Conservation (phyloP, 2,888 invertebrate species). For the Trissoscelio sp. region DNA sequence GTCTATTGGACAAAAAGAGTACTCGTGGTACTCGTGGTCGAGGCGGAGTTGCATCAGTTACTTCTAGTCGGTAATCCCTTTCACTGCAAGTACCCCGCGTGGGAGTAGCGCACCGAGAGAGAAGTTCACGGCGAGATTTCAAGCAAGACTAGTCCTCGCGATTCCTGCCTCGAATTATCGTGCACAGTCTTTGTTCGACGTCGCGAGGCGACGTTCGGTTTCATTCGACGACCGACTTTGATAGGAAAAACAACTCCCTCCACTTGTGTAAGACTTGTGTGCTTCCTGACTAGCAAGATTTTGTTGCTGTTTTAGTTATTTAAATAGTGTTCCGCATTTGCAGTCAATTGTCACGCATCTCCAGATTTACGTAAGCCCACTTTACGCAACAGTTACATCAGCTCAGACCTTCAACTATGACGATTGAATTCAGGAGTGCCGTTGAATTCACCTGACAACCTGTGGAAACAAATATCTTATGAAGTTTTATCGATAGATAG, state of each 20-base stretch:
- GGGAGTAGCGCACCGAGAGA: constrained; percentile 74
- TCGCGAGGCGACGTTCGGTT: constrained; percentile 52
- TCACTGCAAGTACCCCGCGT: constrained; percentile 77
- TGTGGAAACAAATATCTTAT: not conserved
- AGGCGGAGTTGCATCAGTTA: constrained; percentile 72
- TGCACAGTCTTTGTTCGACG: constrained; percentile 62
- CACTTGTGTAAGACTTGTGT: no score
- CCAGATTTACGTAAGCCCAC: constrained; percentile 54
- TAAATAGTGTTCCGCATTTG: not conserved
- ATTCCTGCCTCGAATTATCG: constrained; percentile 56
- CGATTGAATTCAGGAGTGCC: constrained; percentile 41
- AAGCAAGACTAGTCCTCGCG: constrained; percentile 74
- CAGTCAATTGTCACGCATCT: constrained; percentile 42
- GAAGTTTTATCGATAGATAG: not conserved
- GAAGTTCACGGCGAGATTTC: constrained; percentile 75
- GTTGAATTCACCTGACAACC: not conserved
- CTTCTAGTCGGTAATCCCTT: constrained; percentile 76
- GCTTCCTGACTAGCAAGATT: no score
- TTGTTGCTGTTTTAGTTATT: no score
- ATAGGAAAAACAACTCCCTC: no score
- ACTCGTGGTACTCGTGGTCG: constrained; percentile 30
- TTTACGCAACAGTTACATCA: constrained; percentile 59
- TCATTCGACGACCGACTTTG: constrained; percentile 15
- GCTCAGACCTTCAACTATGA: constrained; percentile 43
- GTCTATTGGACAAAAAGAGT: constrained; percentile 50